Conservation (phyloP, 1,140 invertebrate species). For the Drosophila truncata region DNA sequence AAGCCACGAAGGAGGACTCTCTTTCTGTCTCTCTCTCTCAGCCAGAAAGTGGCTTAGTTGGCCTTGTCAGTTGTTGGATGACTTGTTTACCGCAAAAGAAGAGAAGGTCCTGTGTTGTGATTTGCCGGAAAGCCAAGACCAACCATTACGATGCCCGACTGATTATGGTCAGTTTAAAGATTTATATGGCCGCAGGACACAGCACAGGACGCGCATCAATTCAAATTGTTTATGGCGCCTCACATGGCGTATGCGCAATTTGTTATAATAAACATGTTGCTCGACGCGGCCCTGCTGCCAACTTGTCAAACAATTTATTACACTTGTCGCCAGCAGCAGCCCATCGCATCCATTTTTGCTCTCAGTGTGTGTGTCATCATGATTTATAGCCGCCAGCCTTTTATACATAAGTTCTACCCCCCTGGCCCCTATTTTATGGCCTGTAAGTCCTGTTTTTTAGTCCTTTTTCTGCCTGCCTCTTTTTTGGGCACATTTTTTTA, state of each 20-base stretch:
- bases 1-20: conserved; percentile 51
- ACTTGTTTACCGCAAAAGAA: conserved; percentile 55
- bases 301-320: conserved; percentile 82
- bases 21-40: no score
- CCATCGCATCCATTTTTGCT: conserved; percentile 26
- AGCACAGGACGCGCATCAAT: conserved; percentile 45
- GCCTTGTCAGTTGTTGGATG: conserved; percentile 62
- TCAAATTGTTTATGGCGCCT: conserved; percentile 71
- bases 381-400: conserved; percentile 66
- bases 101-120: background rate
- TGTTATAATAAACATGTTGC: conserved; percentile 83
- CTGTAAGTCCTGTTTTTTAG: conserved; percentile 17
- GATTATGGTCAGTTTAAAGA: conserved; percentile 69
- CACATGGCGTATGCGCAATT: conserved; percentile 80
- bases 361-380: conserved; percentile 42
- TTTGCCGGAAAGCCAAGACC: conserved; percentile 30
- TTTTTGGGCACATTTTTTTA: conserved; percentile 3
- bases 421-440: conserved; percentile 7
- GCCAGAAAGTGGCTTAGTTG: conserved; percentile 56
- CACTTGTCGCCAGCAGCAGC: conserved; percentile 35
- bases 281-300: conserved; percentile 62
- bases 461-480: background rate
- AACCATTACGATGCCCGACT: conserved; percentile 13
- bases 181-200: conserved; percentile 37
- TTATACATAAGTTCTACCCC: conserved; percentile 53